A percentile compares a stretch with the other conserved stretches of the same genome.
phyloP scores from a whole-genome alignment of 2,113 vertebrate species.

The Trogon melanurus region DNA sequence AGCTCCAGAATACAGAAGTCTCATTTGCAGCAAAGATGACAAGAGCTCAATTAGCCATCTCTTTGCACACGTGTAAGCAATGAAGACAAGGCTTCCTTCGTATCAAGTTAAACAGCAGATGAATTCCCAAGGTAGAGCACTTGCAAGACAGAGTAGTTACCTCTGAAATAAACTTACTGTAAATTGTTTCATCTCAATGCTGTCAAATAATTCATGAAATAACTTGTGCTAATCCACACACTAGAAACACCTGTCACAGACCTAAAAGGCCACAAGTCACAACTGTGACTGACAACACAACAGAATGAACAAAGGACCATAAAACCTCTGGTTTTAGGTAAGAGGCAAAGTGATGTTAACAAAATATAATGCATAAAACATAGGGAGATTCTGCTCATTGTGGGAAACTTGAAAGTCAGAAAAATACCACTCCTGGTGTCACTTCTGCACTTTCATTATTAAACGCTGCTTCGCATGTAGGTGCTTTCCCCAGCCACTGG shows the following conservation, averaged over 20 bases:
- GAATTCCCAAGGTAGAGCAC: not conserved
- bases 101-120: not conserved
- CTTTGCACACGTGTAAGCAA: not conserved
- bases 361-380: not conserved
- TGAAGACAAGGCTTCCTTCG: not conserved
- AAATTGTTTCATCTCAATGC: not conserved
- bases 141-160: not conserved
- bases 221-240: not conserved
- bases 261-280: not conserved
- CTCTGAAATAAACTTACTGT: not conserved
- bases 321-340: not conserved
- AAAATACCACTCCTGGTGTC: not conserved
- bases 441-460: not conserved
- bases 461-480: not conserved
- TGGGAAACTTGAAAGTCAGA: not conserved
- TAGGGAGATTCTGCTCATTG: not conserved
- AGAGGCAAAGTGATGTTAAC: not conserved
- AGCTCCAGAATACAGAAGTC: not conserved
- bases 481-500: not conserved
- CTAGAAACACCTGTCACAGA: not conserved
- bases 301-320: not conserved
- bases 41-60: constrained; percentile 20
- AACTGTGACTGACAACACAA: not conserved
- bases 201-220: constrained; percentile 3
- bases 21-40: constrained; percentile 9